Percentiles rank a stretch among this genome's conserved stretches.
These are phyloP conservation scores for Sarcophaga bullata DNA, from an alignment of 1,140 invertebrate species.

Conservation along the genomic window DNA sequence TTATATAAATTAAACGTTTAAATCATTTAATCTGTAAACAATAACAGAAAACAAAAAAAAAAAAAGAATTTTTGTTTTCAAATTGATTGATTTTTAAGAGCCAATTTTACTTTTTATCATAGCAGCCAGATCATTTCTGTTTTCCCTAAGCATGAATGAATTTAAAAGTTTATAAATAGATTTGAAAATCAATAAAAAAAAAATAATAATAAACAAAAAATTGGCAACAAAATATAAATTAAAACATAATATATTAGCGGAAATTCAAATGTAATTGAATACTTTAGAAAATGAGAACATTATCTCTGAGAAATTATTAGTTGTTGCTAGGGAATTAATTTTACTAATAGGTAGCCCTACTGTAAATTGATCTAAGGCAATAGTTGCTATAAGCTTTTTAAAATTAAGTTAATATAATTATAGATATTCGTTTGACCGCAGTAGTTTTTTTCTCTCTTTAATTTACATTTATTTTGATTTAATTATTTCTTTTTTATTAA, in stretches of 20 bases:
- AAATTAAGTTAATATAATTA: too few species aligned
- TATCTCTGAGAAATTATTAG: background rate
- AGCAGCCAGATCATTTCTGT: background rate
- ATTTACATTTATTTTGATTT: too few species aligned
- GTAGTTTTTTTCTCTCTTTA: too few species aligned
- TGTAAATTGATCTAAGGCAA: too few species aligned
- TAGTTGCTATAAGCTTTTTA: too few species aligned
- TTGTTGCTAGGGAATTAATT: too few species aligned
- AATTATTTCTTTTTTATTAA: too few species aligned
- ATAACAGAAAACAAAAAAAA: too few species aligned
- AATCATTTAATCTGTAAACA: too few species aligned
- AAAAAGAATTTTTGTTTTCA: background rate
- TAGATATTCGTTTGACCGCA: too few species aligned
- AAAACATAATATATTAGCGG: background rate
- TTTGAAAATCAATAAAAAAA: background rate
- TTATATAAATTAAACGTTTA: too few species aligned
- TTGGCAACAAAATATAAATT: conserved; percentile 8
- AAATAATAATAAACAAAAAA: background rate
- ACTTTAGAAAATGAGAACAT: background rate
- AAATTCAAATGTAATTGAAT: conserved; percentile 7
- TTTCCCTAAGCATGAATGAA: conserved; percentile 8
- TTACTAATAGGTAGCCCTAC: too few species aligned
- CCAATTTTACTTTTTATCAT: conserved; percentile 6
- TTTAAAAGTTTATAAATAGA: background rate
- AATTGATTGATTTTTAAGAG: conserved; percentile 24